These are phyloP conservation scores for Accipiter virgatus DNA, from an alignment of 2,113 vertebrate species.

Conservation along the genomic window DNA sequence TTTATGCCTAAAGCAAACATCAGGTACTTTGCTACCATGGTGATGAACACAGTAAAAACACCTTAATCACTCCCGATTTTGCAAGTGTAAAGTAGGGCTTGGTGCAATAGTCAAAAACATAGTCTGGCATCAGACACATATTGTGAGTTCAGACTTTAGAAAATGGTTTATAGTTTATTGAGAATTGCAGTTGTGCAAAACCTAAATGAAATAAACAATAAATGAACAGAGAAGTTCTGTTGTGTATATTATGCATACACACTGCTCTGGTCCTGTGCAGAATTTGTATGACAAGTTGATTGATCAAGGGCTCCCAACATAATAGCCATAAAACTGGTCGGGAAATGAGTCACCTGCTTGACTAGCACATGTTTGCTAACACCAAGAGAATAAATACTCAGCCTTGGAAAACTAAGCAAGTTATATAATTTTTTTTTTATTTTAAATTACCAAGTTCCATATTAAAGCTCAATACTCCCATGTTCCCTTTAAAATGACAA, in stretches of 20 bases:
- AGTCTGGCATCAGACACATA: neutral
- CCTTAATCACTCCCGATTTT: neutral
- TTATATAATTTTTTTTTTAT: neutral
- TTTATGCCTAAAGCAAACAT: conserved; percentile 3
- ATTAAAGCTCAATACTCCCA: neutral
- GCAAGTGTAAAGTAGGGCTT: neutral
- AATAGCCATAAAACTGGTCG: neutral
- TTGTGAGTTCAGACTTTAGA: neutral
- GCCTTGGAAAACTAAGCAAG: neutral
- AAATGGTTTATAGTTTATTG: neutral
- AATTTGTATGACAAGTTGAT: neutral
- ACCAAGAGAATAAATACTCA: neutral
- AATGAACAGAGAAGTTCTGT: neutral
- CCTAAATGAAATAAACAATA: neutral
- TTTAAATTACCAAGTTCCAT: neutral
- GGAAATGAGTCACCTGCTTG: neutral
- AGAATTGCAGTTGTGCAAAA: neutral
- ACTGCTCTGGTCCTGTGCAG: neutral
- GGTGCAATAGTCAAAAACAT: neutral
- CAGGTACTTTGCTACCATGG: conserved; percentile 17
- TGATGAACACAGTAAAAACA: neutral
- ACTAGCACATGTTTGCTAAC: neutral
- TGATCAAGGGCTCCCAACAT: neutral
- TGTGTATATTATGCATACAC: neutral
- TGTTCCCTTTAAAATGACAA: neutral